Conservation (phyloP, 2,797 vertebrate species). For the Sparus aurata region DNA sequence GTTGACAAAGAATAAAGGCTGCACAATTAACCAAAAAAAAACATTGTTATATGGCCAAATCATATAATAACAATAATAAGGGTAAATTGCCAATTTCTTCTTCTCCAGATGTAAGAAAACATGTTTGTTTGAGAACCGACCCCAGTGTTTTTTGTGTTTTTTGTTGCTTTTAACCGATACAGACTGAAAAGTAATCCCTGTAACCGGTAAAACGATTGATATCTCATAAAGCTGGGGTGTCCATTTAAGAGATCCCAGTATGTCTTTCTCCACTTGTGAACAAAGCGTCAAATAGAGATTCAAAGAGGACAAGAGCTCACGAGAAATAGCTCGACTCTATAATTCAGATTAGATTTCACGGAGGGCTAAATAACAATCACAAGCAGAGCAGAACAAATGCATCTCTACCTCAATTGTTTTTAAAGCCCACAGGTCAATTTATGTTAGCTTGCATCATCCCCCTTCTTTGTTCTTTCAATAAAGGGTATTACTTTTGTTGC, state of each 20-base stretch:
- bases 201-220: constrained; percentile 3
- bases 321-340: constrained; percentile 30
- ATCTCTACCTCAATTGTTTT: constrained; percentile 27
- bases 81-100: too few species aligned
- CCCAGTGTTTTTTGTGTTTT: too few species aligned
- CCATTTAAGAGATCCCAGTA: constrained; percentile 17
- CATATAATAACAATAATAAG: too few species aligned
- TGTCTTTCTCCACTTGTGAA: background rate
- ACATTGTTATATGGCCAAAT: too few species aligned
- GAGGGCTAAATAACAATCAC: constrained; percentile 27
- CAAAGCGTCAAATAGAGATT: constrained; percentile 10
- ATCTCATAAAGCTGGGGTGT: background rate
- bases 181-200: background rate
- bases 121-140: too few species aligned
- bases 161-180: background rate
- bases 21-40: too few species aligned
- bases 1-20: background rate
- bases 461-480: constrained; percentile 64
- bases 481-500: constrained; percentile 55
- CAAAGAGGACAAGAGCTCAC: constrained; percentile 24
- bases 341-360: constrained; percentile 28
- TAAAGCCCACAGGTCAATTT: constrained; percentile 52
- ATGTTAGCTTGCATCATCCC: constrained; percentile 51
- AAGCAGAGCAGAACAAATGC: constrained; percentile 27
- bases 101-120: too few species aligned